Evolutionary conservation across 2,113 vertebrate species (phyloP), one percentile per base, ranked within the genome.

Genomic region (Chitala chitala): DNA sequence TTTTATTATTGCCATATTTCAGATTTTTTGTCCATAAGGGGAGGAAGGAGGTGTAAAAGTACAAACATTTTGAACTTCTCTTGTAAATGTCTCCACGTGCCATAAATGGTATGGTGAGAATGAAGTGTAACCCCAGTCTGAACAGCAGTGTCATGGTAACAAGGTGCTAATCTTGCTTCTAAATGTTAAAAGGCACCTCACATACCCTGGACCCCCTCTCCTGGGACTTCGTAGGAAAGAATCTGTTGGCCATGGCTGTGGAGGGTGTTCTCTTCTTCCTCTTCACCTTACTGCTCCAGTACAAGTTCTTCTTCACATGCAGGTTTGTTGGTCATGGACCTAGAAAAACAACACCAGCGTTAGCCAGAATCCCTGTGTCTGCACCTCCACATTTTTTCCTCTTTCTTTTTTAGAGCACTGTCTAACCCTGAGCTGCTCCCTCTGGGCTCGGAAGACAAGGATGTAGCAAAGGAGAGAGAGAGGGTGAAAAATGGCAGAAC

Each of bases 211-310:
- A 91, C 55, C 90, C 91, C 36, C 82, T 92, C 33, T 81, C 84
- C 24, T 92, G 91, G 91, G 89, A 92, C 80, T 87, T 91, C 79
- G 88, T 92, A 0, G 91, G 91, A 51, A 91, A 91, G 81, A 92
- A 92, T 78, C 72, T 92, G 74, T 91, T 92, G 77, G 88, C 88
- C 0, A 92, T 92, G 91, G 90, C 89, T 3, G 81, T 73, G 22
- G 75, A 92, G 72, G 91, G 91, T 1, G 54, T 88, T 2, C 20
- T 92, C 76, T 92, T 92, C 82, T 92, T 92, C 76, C 82, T 88
- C 55, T 91, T 92, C 73, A 92, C 90, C 33, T 56, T 92, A 17
- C 82, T 92, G 13, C 84, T 92, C 69, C 89, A 92, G 78, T 92
- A 92, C 77, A 90, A 87, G 73, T 92, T 92, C 82, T 92, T 92